Conservation (phyloP, 2,888 invertebrate genomes). For the Hylaea fasciaria region DNA sequence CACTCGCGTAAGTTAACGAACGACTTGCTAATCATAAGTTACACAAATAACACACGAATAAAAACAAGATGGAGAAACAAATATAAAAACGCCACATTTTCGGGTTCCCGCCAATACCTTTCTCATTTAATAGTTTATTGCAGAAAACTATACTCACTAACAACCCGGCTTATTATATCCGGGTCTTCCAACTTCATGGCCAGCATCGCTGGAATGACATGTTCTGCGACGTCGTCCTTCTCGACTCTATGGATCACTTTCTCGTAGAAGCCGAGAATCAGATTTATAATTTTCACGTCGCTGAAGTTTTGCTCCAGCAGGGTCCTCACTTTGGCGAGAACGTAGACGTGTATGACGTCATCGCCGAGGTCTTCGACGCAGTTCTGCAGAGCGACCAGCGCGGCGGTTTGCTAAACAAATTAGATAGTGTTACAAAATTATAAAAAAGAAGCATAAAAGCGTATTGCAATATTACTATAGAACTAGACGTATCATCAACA, state of each 20-base stretch:
- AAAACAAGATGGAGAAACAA: too few species aligned
- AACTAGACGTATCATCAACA: too few species aligned
- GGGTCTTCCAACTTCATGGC: constrained; percentile 95
- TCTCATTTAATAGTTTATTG: constrained; percentile 11
- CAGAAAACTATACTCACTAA: constrained; percentile 90
- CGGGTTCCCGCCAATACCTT: too few species aligned
- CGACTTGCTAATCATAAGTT: too few species aligned
- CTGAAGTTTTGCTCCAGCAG: constrained; percentile 92
- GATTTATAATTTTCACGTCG: constrained; percentile 92
- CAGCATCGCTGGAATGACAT: constrained; percentile 94
- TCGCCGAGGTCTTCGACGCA: constrained; percentile 94
- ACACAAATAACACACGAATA: too few species aligned
- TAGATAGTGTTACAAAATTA: too few species aligned
- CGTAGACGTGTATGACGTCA: constrained; percentile 90
- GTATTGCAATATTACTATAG: too few species aligned
- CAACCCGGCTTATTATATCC: constrained; percentile 94
- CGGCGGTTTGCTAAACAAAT: constrained; percentile 52
- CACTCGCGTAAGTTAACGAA: too few species aligned
- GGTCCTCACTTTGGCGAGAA: constrained; percentile 92
- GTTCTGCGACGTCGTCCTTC: constrained; percentile 94
- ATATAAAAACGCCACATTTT: too few species aligned
- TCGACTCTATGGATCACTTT: constrained; percentile 93
- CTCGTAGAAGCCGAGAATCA: constrained; percentile 91
- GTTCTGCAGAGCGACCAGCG: constrained; percentile 93
- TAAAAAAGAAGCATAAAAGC: too few species aligned